phyloP scores from a whole-genome alignment of 2,113 vertebrate genomes.

The Myrmecobius fasciatus region DNA sequence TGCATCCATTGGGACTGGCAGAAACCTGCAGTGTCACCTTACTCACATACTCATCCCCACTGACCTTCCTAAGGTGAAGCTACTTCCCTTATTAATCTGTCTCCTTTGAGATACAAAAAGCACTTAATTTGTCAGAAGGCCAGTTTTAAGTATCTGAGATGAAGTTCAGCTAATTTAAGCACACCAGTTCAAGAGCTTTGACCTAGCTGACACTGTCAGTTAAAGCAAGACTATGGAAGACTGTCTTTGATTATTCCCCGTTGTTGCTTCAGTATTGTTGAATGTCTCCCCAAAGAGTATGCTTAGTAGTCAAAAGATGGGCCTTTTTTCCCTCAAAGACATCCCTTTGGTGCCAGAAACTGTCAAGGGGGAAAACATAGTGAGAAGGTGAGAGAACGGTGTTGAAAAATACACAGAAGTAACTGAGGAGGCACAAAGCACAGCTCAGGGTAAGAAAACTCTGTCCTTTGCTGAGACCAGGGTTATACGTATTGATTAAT shows the following conservation, averaged over 20 bases:
- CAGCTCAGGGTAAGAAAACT: slow-evolving; percentile 93
- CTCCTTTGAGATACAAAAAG: slow-evolving; percentile 82
- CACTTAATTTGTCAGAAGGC: slow-evolving; percentile 86
- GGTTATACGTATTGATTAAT: slow-evolving; percentile 93
- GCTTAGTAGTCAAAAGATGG: slow-evolving; percentile 89
- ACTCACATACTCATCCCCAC: slow-evolving; percentile 82
- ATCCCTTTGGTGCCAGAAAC: slow-evolving; percentile 95
- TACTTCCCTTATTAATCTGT: slow-evolving; percentile 78
- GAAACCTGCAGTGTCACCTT: slow-evolving; percentile 80
- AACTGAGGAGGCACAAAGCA: slow-evolving; percentile 92
- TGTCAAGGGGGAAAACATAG: slow-evolving; percentile 93
- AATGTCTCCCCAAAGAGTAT: slow-evolving; percentile 87
- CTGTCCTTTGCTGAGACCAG: slow-evolving; percentile 87
- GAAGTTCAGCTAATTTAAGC: slow-evolving; percentile 87
- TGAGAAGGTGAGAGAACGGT: slow-evolving; percentile 95
- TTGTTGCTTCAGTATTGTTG: slow-evolving; percentile 85
- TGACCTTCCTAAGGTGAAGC: slow-evolving; percentile 78
- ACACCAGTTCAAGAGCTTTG: slow-evolving; percentile 86
- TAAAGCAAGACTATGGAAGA: slow-evolving; percentile 76
- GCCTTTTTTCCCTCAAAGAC: slow-evolving; percentile 93
- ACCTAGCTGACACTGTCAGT: slow-evolving; percentile 85
- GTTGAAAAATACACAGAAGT: slow-evolving; percentile 95
- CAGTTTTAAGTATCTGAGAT: slow-evolving; percentile 85
- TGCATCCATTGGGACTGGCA: slow-evolving; percentile 66
- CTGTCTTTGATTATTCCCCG: slow-evolving; percentile 85